These are phyloP conservation scores for Pantala flavescens DNA, from an alignment of 1,140 invertebrate genomes.

Conservation along the genomic window DNA sequence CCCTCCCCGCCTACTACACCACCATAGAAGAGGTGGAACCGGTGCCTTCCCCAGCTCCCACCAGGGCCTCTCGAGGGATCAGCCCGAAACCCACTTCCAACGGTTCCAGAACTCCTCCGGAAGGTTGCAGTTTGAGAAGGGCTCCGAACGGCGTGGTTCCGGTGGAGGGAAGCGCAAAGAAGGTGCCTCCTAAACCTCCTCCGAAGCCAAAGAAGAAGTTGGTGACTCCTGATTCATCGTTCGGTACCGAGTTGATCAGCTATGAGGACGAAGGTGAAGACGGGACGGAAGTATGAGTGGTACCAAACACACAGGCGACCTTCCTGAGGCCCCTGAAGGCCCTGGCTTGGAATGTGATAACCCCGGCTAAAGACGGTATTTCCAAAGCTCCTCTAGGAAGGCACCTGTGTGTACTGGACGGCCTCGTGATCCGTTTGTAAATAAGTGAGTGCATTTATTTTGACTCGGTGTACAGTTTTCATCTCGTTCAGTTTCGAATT, in stretches of 20 bases:
- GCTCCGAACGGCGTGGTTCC: background rate
- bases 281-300: slow-evolving; percentile 66
- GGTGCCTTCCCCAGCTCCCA: slow-evolving; percentile 33
- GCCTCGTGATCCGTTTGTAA: background rate
- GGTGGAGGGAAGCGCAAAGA: background rate
- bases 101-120: background rate
- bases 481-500: background rate
- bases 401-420: background rate
- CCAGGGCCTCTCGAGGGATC: slow-evolving; percentile 32
- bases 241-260: slow-evolving; percentile 42
- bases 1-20: slow-evolving; percentile 40
- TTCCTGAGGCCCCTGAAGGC: background rate
- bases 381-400: too few species aligned
- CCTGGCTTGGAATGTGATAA: background rate
- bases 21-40: slow-evolving; percentile 54
- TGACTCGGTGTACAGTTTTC: background rate
- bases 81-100: slow-evolving; percentile 23
- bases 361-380: background rate
- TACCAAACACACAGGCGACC: background rate
- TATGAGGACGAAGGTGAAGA: slow-evolving; percentile 69
- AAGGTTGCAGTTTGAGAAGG: background rate
- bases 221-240: slow-evolving; percentile 22
- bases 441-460: background rate
- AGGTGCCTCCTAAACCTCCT: slow-evolving; percentile 63
- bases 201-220: slow-evolving; percentile 67